Evolutionary conservation across 2,113 vertebrate genomes (phyloP).

Genomic region (Microtus oregoni): DNA sequence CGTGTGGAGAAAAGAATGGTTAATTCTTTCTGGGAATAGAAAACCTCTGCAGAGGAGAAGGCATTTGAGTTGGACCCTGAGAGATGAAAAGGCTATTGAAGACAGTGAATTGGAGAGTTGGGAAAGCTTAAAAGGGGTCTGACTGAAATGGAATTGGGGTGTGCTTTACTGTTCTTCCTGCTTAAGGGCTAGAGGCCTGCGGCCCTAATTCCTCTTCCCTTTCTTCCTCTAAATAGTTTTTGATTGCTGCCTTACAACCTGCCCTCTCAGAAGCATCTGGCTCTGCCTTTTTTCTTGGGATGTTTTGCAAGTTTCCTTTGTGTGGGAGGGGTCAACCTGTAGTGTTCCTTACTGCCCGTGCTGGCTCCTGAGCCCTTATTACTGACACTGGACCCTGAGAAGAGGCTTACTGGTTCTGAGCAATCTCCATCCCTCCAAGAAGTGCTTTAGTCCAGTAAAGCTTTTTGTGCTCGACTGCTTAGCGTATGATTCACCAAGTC

Average conservation of each 20-base stretch:
- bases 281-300: background rate
- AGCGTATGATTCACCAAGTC: background rate
- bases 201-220: conserved; percentile 46
- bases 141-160: conserved; percentile 57
- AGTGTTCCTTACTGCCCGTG: background rate
- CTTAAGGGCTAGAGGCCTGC: conserved; percentile 33
- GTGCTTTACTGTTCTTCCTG: conserved; percentile 15
- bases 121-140: conserved; percentile 56
- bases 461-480: background rate
- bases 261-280: background rate
- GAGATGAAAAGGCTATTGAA: conserved; percentile 70
- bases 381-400: background rate
- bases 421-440: background rate
- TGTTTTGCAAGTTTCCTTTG: background rate
- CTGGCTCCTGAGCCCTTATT: background rate
- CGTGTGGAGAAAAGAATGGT: conserved; percentile 18
- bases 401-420: background rate
- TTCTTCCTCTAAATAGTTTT: conserved; percentile 55
- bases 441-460: background rate
- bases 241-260: conserved; percentile 49
- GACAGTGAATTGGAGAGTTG: conserved; percentile 54
- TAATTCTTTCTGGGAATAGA: conserved; percentile 52
- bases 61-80: conserved; percentile 60
- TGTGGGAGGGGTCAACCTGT: background rate
- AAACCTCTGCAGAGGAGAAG: conserved; percentile 51